Base-by-base conservation (phyloP, 2,888 invertebrate species). In the Conistra vaccinii region DNA sequence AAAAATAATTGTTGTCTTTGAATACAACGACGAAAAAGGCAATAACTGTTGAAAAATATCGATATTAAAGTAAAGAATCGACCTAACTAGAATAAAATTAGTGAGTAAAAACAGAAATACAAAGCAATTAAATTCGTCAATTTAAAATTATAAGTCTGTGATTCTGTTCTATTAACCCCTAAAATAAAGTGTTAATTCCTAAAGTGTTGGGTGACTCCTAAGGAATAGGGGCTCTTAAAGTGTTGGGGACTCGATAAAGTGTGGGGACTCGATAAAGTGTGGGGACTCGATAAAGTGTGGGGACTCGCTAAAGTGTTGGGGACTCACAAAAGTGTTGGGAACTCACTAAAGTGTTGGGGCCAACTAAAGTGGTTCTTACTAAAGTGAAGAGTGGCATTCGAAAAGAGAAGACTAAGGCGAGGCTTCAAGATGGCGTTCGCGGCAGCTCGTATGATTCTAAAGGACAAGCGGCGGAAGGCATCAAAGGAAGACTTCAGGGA, bases 381-480 rank as follows among this genome's bases (percentile, higher is more conserved):
- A 73, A 86, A 82, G 78, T 84, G 73, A 87, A 88, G 88, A 87
- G 89, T 90, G 91, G 89, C 86, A 87, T 73, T 88, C 62, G 83
- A 85, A 74, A 85, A 83, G 9, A 58, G 32, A 76, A 87, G 84
- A 73, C 80, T 74, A 69, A 83, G 86, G 53, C 69, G 83, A 53
- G 80, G 76, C 70, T 77, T 86, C 87, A 97, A 97, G 89, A 98
- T 98, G 98, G 98, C 98, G 93, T 98, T 98, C 93, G 98, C 98
- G 65, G 98, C 98, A 62, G 98, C 98, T 71, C 97, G 98, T 72
- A 98, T 98, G 98, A 98, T 98, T 90, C 96, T 98, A 87, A 98
- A 98, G 96, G 98, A 98, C 94, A 98, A 98, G 92, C 94, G 98
- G 88, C 96, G 98, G 91, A 98, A 98, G 97, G 97, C 98, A 68